A percentile compares a stretch with the other conserved stretches of the same genome.
Conservation (phyloP, 2,113 vertebrate species). For the Rafetus swinhoei region DNA sequence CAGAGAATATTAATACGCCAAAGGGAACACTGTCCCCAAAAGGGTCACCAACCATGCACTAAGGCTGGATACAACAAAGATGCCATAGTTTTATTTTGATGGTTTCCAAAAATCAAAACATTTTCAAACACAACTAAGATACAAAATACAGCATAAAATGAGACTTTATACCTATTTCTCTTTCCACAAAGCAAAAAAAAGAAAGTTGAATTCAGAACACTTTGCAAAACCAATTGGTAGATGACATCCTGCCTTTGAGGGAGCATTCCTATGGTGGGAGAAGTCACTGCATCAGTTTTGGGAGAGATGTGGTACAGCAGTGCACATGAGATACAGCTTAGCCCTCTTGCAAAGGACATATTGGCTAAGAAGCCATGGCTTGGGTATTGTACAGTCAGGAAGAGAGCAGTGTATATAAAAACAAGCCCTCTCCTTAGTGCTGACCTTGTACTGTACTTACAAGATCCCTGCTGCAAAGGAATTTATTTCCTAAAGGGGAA, state of each 20-base stretch:
- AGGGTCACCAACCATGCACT: not conserved
- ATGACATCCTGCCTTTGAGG: slow-evolving; percentile 33
- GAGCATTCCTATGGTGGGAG: slow-evolving; percentile 28
- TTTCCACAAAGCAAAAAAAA: slow-evolving; percentile 78
- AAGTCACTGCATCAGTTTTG: slow-evolving; percentile 21
- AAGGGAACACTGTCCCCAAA: rapidly evolving
- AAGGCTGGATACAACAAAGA: slow-evolving; percentile 73
- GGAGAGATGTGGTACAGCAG: slow-evolving; percentile 63
- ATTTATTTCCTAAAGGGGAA: not conserved
- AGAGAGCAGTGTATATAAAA: not conserved
- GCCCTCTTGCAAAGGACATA: slow-evolving; percentile 37
- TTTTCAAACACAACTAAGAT: slow-evolving; percentile 83
- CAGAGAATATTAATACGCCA: not conserved
- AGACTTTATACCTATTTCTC: slow-evolving; percentile 74
- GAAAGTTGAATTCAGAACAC: slow-evolving; percentile 64
- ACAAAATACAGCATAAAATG: slow-evolving; percentile 86
- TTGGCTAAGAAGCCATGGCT: slow-evolving; percentile 2
- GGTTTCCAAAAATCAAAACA: slow-evolving; percentile 81
- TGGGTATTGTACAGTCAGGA: not conserved
- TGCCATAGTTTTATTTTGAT: slow-evolving; percentile 81
- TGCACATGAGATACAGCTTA: slow-evolving; percentile 24
- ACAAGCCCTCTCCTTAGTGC: slow-evolving; percentile 34
- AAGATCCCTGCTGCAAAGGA: not conserved
- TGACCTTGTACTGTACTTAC: not conserved
- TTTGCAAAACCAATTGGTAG: slow-evolving; percentile 67